These are phyloP conservation scores for Pimephales promelas DNA, from an alignment of 2,113 vertebrate genomes.

Conservation along the genomic window DNA sequence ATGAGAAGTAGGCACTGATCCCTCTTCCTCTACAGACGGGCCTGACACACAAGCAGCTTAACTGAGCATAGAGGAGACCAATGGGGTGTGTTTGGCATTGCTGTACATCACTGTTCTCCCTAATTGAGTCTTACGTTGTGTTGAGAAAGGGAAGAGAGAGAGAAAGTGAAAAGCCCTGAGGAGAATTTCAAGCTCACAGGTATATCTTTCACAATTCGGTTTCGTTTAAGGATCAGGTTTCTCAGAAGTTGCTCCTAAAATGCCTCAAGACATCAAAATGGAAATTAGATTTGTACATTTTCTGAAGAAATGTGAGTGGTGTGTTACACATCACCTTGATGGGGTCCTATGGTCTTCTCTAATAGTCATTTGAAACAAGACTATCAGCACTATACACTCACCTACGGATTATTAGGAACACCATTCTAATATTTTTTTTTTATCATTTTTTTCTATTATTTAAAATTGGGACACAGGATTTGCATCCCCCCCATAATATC, in stretches of 20 bases:
- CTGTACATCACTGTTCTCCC: constrained; percentile 20
- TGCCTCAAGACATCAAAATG: neutral
- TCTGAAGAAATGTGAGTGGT: neutral
- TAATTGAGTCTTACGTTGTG: constrained; percentile 31
- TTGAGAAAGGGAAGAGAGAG: neutral
- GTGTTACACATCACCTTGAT: neutral
- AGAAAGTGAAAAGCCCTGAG: neutral
- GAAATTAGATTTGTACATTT: neutral
- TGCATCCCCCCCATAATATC: too few relatives aligned
- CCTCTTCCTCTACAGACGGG: constrained; percentile 6
- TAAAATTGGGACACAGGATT: too few relatives aligned
- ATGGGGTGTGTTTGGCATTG: constrained; percentile 32
- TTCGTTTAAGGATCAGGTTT: constrained; percentile 14
- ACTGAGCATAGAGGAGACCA: constrained; percentile 32
- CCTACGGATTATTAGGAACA: too few relatives aligned
- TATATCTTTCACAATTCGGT: neutral
- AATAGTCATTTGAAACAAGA: neutral
- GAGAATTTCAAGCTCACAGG: neutral
- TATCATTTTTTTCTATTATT: too few relatives aligned
- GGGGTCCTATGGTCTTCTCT: neutral
- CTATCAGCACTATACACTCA: neutral
- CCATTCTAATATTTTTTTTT: too few relatives aligned
- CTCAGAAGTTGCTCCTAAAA: constrained; percentile 4
- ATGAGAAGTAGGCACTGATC: constrained; percentile 19
- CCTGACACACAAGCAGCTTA: constrained; percentile 30